phyloP scores from a whole-genome alignment of 2,888 invertebrate genomes.

The Lysandra coridon region DNA sequence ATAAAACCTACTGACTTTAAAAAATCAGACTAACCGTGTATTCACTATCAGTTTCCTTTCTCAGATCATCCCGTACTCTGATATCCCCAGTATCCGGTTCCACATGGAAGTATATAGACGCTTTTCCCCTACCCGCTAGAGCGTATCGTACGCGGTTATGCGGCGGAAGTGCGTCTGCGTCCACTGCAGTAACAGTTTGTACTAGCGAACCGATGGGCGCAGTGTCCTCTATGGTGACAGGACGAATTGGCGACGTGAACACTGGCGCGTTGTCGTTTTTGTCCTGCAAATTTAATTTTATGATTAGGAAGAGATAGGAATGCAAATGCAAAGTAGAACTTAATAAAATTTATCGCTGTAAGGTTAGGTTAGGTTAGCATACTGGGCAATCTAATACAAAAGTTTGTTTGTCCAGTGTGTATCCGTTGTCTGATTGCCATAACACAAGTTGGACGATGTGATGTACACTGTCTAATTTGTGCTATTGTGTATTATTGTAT shows the following conservation, averaged over 20 bases:
- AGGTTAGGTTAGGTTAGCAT: no score
- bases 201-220: constrained; percentile 90
- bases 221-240: constrained; percentile 91
- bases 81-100: constrained; percentile 91
- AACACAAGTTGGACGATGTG: no score
- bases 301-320: not conserved
- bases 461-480: no score
- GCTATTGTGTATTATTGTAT: no score
- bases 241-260: constrained; percentile 90
- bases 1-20: not conserved
- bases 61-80: constrained; percentile 89
- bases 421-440: no score
- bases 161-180: constrained; percentile 91
- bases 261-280: constrained; percentile 94
- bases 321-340: not conserved
- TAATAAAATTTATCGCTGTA: not conserved
- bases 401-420: no score
- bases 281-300: constrained; percentile 79
- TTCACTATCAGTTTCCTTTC: constrained; percentile 92
- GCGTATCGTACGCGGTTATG: constrained; percentile 91
- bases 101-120: constrained; percentile 92
- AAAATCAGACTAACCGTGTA: constrained; percentile 83
- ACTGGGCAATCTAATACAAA: no score
- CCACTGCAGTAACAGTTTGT: constrained; percentile 88
- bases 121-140: constrained; percentile 89